These are phyloP conservation scores for Tiliqua scincoides DNA, from an alignment of 2,113 vertebrate genomes.

Conservation along the genomic window DNA sequence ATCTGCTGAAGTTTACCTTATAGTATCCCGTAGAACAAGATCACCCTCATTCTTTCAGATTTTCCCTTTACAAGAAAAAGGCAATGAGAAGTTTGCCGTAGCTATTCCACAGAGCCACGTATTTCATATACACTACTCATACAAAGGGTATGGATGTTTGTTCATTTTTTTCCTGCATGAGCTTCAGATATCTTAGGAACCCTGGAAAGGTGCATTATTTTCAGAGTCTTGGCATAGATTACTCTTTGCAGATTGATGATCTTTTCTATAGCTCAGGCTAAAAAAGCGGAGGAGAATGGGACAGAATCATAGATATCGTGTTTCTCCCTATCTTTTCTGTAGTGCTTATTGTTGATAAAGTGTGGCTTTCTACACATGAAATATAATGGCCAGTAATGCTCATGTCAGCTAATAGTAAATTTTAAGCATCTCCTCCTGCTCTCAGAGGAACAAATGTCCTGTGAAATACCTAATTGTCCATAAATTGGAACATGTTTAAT, in stretches of 20 bases:
- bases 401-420: conserved; percentile 1
- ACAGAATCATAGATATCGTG: too few relatives aligned
- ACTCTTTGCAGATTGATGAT: not conserved
- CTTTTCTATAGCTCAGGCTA: not conserved
- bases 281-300: not conserved
- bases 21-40: not conserved
- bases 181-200: not conserved
- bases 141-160: not conserved
- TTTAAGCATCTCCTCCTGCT: not conserved
- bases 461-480: not conserved
- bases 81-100: too few relatives aligned
- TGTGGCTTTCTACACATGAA: conserved; percentile 1
- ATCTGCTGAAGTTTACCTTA: not conserved
- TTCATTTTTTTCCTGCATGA: too few relatives aligned
- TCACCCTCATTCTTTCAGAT: not conserved
- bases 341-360: not conserved
- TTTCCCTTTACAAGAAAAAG: not conserved
- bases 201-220: not conserved
- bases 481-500: not conserved
- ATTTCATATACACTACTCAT: too few relatives aligned
- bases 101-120: too few relatives aligned
- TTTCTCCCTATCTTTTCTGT: not conserved
- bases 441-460: not conserved
- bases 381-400: not conserved
- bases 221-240: not conserved